Base-by-base conservation (phyloP, 1,140 invertebrate species). In the Calosoma granatense region DNA sequence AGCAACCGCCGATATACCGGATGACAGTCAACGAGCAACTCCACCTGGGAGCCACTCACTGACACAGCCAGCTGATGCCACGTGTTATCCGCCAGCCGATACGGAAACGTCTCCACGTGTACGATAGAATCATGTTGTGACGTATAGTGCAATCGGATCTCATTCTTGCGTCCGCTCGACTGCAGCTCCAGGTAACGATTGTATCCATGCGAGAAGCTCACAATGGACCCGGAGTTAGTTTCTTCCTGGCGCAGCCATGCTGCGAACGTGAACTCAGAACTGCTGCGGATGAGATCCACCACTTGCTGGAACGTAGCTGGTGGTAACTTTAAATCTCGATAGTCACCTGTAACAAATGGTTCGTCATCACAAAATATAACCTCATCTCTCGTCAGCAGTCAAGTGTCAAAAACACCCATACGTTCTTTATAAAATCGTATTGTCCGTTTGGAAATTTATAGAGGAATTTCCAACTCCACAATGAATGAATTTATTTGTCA, bases 121-220 rank as follows among this genome's bases (percentile, higher is more conserved):
- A 87, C 79, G 54, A 72, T 72, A 26, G 78, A 77, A 61, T 80
- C 79, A 61, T 80, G 76, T 56, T 76, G 76, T 59, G 80, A 79
- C 65, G 83, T 80, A 67, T 87, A 87, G 72, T 87, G 83, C 67
- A 88, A 75, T 62, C 86, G 79, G 75, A 94, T 80, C 72, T 93
- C 90, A 73, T 92, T 85, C 65, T 85, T 85, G 19, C 88, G 80
- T 56, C 90, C 90, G 73, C 88, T 92, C 66, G 89, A 92, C 76
- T 94, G 89, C 67, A 93, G 77, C 78, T 94, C 91, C 76, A 93
- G 78, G 76, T 90, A 92, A 77, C 85, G 83, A 75, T 86, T 84
- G 71, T 80, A 79, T 63, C 84, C 84, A 67, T 85, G 82, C 55
- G 87, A 86, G 73, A 91, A 88, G 63, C 88, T 84, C 61, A 92